Evolutionary conservation across 2,113 vertebrate genomes (phyloP).

Genomic region (Oriolus oriolus): DNA sequence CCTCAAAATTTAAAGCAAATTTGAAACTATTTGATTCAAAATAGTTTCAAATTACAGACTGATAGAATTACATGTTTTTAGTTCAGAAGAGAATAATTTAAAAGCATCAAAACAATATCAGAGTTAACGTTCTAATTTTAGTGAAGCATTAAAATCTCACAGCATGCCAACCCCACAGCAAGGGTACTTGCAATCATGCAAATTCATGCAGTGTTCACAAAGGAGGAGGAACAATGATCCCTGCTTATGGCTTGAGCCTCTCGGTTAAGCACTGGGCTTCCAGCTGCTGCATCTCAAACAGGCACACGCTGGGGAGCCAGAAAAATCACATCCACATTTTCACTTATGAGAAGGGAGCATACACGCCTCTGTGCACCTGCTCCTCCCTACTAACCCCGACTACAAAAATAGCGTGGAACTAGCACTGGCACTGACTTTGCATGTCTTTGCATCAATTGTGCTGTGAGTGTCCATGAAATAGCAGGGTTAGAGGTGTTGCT

Average conservation of each 20-base stretch:
- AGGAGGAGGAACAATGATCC: neutral
- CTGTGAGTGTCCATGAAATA: neutral
- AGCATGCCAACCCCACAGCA: neutral
- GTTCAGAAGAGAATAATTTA: neutral
- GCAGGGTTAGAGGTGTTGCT: neutral
- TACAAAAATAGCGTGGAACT: neutral
- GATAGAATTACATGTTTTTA: neutral
- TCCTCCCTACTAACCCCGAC: neutral
- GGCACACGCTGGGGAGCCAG: neutral
- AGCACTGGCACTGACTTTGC: neutral
- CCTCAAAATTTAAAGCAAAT: neutral
- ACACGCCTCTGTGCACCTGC: neutral
- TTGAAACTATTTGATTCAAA: neutral
- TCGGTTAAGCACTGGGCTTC: neutral
- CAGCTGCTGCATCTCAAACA: neutral
- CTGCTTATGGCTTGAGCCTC: neutral
- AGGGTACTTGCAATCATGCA: neutral
- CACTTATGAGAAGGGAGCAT: neutral
- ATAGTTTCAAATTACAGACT: neutral
- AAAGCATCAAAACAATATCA: neutral
- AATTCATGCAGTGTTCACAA: neutral
- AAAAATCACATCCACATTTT: neutral
- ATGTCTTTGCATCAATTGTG: neutral
- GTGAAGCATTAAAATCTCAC: neutral
- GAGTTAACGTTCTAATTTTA: neutral